Conservation (phyloP, 2,888 invertebrate genomes). For the Lysandra bellargus region DNA sequence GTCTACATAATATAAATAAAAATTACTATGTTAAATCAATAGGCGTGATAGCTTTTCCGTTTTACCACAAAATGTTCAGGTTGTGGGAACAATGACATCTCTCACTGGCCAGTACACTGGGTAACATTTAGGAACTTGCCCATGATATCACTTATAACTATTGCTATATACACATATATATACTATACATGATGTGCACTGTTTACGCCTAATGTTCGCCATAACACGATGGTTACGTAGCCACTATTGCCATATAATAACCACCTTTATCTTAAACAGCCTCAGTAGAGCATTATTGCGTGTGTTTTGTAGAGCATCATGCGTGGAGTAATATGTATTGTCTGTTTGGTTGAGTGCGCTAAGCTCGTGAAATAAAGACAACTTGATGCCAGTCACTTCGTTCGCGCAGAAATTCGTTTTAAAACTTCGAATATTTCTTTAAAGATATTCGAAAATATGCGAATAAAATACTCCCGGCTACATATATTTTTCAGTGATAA, state of each 20-base stretch:
- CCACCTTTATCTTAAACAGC: neutral
- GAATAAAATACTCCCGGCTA: too few species aligned
- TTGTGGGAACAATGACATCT: too few species aligned
- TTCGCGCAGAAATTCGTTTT: too few species aligned
- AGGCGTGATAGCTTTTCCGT: too few species aligned
- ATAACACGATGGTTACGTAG: conserved; percentile 6
- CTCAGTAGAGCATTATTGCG: neutral
- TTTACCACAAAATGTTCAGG: too few species aligned
- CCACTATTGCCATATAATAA: neutral
- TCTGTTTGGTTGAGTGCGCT: neutral
- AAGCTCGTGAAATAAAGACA: neutral
- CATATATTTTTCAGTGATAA: too few species aligned
- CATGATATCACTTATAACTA: neutral
- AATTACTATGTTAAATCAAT: too few species aligned
- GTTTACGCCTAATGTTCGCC: neutral
- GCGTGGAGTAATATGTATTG: neutral
- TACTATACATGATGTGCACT: neutral
- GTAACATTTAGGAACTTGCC: too few species aligned
- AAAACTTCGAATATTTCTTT: too few species aligned
- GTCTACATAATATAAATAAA: too few species aligned
- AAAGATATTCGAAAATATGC: too few species aligned
- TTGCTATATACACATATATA: neutral
- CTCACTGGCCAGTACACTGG: too few species aligned
- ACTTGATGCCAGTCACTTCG: neutral
- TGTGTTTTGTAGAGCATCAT: neutral